Conservation (phyloP, 2,113 vertebrate genomes). For the Theristicus caerulescens region DNA sequence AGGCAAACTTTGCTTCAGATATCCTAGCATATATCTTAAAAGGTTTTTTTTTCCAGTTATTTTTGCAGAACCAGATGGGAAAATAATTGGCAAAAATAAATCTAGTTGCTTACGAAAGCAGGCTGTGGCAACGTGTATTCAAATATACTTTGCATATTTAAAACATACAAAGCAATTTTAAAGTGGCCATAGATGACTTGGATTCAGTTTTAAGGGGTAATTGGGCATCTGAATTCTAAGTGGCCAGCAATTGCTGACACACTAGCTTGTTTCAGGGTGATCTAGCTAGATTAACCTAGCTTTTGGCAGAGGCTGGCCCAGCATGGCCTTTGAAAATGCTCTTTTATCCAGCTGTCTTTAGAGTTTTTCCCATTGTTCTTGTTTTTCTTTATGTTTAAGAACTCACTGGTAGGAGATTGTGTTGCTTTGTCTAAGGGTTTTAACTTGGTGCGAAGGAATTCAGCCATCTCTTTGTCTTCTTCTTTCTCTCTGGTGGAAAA, state of each 20-base stretch:
- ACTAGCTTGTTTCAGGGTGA: not conserved
- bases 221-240: not conserved
- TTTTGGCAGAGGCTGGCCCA: not conserved
- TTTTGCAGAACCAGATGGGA: not conserved
- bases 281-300: not conserved
- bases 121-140: not conserved
- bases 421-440: conserved; percentile 89
- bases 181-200: not conserved
- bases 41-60: not conserved
- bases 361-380: not conserved
- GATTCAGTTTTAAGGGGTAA: not conserved
- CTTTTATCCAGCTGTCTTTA: not conserved
- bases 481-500: conserved; percentile 86
- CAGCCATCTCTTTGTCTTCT: conserved; percentile 97
- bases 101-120: not conserved
- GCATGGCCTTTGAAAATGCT: not conserved
- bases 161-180: not conserved
- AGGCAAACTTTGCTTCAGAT: not conserved
- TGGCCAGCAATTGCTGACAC: not conserved
- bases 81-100: not conserved
- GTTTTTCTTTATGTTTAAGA: not conserved
- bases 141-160: not conserved
- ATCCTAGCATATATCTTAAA: not conserved
- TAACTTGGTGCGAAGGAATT: conserved; percentile 94
- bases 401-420: conserved; percentile 85